Evolutionary conservation across 2,888 invertebrate genomes (phyloP).

Genomic region (Camponotus fellah): DNA sequence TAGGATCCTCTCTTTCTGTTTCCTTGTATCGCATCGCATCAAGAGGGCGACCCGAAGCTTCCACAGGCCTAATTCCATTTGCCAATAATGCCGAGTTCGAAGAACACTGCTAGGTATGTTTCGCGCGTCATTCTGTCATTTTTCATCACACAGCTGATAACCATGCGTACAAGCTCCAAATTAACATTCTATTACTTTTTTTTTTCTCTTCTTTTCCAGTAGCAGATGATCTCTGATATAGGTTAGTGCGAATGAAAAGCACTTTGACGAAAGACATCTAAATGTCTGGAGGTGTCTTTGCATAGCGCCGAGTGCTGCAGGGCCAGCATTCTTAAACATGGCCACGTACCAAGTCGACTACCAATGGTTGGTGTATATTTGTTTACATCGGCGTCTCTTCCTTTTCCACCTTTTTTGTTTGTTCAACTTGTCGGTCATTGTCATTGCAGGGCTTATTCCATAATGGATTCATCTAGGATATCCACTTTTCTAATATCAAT

Average conservation of each 20-base stretch:
- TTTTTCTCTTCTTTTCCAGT: slow-evolving; percentile 60
- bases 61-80: slow-evolving; percentile 75
- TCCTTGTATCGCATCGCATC: background rate
- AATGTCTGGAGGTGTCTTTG: slow-evolving; percentile 81
- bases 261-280: slow-evolving; percentile 79
- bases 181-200: background rate
- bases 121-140: background rate
- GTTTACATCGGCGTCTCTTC: background rate
- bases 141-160: background rate
- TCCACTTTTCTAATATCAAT: slow-evolving; percentile 99
- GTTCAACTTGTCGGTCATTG: background rate
- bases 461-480: slow-evolving; percentile 98
- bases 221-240: slow-evolving; percentile 84
- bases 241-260: slow-evolving; percentile 76
- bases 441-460: slow-evolving; percentile 93
- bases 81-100: slow-evolving; percentile 80
- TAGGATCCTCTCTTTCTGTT: slow-evolving; percentile 2
- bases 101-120: slow-evolving; percentile 79
- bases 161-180: background rate
- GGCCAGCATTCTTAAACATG: slow-evolving; percentile 84
- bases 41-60: slow-evolving; percentile 81
- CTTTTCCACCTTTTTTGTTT: slow-evolving; percentile 17
- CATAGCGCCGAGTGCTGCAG: slow-evolving; percentile 81
- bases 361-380: slow-evolving; percentile 85
- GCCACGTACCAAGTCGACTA: slow-evolving; percentile 87